These are phyloP conservation scores for Ametastegia equiseti DNA, from an alignment of 2,888 invertebrate species.

Conservation along the genomic window DNA sequence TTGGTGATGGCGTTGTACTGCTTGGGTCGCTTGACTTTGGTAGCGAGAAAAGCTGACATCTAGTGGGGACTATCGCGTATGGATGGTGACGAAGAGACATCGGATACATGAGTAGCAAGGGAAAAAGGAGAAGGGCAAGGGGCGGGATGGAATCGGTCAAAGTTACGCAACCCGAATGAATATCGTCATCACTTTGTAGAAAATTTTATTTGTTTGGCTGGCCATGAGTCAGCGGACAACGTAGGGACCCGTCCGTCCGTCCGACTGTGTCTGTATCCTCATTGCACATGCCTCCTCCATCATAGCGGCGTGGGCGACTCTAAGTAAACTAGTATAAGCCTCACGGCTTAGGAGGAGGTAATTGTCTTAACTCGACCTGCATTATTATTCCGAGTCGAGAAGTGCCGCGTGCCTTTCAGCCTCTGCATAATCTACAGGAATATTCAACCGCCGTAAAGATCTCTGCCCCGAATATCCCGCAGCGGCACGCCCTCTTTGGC, in stretches of 20 bases:
- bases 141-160: not conserved
- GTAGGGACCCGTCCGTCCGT: not conserved
- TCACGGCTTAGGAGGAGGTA: slow-evolving; percentile 55
- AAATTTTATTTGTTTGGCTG: slow-evolving; percentile 62
- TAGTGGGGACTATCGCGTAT: not conserved
- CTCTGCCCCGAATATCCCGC: not conserved
- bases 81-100: not conserved
- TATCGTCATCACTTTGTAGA: slow-evolving; percentile 52
- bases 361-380: slow-evolving; percentile 72
- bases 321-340: slow-evolving; percentile 41
- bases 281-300: slow-evolving; percentile 48
- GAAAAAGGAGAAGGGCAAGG: not conserved
- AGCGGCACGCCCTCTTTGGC: not conserved
- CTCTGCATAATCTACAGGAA: slow-evolving; percentile 33
- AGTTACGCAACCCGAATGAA: slow-evolving; percentile 49
- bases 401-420: slow-evolving; percentile 13
- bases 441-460: slow-evolving; percentile 19
- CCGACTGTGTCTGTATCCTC: slow-evolving; percentile 61
- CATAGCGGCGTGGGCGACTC: slow-evolving; percentile 33
- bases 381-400: slow-evolving; percentile 66
- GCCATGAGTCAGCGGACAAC: slow-evolving; percentile 64
- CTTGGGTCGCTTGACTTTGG: not conserved
- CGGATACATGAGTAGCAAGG: not conserved
- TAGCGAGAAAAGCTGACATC: not conserved
- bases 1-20: too few relatives aligned